phyloP scores from a whole-genome alignment of 1,140 invertebrate genomes.

The Penaeus vannamei region DNA sequence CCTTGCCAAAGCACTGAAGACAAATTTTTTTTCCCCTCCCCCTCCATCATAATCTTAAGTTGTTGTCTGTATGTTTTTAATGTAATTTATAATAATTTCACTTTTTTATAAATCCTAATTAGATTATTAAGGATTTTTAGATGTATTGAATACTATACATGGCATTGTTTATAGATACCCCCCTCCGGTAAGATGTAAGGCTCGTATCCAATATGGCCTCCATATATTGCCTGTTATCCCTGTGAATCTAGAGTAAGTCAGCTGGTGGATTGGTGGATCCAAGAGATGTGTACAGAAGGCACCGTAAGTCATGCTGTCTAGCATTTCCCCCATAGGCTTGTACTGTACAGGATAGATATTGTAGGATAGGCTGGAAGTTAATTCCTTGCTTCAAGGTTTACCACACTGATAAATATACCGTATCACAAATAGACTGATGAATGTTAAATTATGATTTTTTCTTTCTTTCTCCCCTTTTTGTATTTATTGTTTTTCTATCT shows the following conservation, averaged over 20 bases:
- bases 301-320: no score
- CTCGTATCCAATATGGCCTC: slow-evolving; percentile 6
- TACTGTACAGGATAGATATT: no score
- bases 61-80: slow-evolving; percentile 48
- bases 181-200: background rate
- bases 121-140: slow-evolving; percentile 51
- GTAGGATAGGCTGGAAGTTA: background rate
- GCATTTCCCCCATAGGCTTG: no score
- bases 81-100: slow-evolving; percentile 57
- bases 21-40: background rate
- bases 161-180: slow-evolving; percentile 30
- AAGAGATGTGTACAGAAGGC: background rate
- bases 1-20: slow-evolving; percentile 56
- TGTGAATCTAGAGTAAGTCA: slow-evolving; percentile 35
- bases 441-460: slow-evolving; percentile 26
- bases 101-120: slow-evolving; percentile 39
- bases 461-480: background rate
- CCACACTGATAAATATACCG: background rate
- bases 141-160: slow-evolving; percentile 35
- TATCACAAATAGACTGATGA: slow-evolving; percentile 30
- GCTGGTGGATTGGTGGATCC: slow-evolving; percentile 27
- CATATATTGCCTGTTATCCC: slow-evolving; percentile 10
- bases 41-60: slow-evolving; percentile 36
- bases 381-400: slow-evolving; percentile 1
- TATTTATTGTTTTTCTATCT: no score